Evolutionary conservation across 2,113 vertebrate genomes (phyloP).

Genomic region (Triplophysa tibetana): DNA sequence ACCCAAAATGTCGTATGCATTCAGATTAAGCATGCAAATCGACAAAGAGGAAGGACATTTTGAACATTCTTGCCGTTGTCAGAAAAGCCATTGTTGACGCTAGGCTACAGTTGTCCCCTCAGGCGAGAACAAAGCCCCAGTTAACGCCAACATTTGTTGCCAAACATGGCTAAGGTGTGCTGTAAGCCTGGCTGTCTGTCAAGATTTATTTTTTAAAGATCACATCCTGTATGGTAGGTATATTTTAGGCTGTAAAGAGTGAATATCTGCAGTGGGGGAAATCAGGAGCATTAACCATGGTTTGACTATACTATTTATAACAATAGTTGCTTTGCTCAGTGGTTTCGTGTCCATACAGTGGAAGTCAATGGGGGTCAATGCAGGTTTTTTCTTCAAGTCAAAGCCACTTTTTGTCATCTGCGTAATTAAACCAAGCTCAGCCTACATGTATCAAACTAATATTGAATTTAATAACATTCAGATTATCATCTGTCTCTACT

Average conservation of each 20-base stretch:
- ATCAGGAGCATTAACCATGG: no score
- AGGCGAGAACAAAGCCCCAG: constrained; percentile 22
- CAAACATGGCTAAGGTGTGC: constrained; percentile 15
- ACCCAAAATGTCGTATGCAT: not conserved
- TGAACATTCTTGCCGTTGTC: not conserved
- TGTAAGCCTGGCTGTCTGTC: not conserved
- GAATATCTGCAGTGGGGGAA: no score
- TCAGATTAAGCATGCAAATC: not conserved
- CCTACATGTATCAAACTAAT: not conserved
- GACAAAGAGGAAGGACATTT: not conserved
- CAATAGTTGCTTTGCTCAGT: no score
- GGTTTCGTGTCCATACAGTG: no score
- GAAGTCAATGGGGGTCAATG: no score
- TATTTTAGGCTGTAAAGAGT: not conserved
- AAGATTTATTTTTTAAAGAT: not conserved
- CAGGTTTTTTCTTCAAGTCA: not conserved
- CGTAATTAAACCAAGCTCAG: not conserved
- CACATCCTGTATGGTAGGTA: not conserved
- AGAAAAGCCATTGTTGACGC: constrained; percentile 16
- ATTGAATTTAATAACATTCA: not conserved
- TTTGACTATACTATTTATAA: no score
- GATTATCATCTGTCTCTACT: not conserved
- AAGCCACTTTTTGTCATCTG: not conserved
- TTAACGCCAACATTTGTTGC: constrained; percentile 15
- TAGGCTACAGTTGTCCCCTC: constrained; percentile 15